Conservation (phyloP, 2,888 invertebrate species). For the Muschampia plurimacula region DNA sequence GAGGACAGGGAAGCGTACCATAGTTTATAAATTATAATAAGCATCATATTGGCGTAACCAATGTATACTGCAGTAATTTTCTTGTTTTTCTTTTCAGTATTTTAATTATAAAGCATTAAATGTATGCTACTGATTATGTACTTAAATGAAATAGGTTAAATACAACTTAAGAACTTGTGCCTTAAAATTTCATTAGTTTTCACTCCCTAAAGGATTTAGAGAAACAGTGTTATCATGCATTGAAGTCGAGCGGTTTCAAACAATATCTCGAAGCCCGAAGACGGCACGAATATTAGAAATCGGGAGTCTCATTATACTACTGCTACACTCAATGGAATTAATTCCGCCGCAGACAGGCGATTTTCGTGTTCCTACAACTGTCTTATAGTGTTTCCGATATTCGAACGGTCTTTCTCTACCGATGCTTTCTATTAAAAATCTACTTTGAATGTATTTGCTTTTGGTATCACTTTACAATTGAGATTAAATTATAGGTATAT, state of each 20-base stretch:
- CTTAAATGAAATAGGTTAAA: too few relatives aligned
- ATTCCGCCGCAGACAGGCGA: slow-evolving; percentile 73
- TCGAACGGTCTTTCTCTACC: slow-evolving; percentile 40
- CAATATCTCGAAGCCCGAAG: slow-evolving; percentile 36
- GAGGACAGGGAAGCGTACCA: too few relatives aligned
- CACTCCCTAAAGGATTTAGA: slow-evolving; percentile 19
- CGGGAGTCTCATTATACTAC: slow-evolving; percentile 61
- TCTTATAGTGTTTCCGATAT: slow-evolving; percentile 55
- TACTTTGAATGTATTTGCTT: slow-evolving; percentile 7
- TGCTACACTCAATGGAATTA: slow-evolving; percentile 71
- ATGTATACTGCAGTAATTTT: too few relatives aligned
- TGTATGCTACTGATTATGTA: too few relatives aligned
- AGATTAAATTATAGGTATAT: too few relatives aligned
- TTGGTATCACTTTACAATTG: background rate
- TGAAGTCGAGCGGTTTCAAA: slow-evolving; percentile 30
- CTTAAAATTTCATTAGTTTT: slow-evolving; percentile 12
- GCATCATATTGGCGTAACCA: too few relatives aligned
- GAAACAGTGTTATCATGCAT: slow-evolving; percentile 32
- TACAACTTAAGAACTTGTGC: background rate
- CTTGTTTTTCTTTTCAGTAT: too few relatives aligned
- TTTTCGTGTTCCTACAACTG: slow-evolving; percentile 62
- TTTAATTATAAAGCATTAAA: too few relatives aligned
- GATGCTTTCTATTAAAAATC: slow-evolving; percentile 12
- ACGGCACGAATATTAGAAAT: slow-evolving; percentile 44
- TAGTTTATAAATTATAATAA: too few relatives aligned